Conservation (phyloP, 1,140 invertebrate genomes). For the Drosophila ironensis region DNA sequence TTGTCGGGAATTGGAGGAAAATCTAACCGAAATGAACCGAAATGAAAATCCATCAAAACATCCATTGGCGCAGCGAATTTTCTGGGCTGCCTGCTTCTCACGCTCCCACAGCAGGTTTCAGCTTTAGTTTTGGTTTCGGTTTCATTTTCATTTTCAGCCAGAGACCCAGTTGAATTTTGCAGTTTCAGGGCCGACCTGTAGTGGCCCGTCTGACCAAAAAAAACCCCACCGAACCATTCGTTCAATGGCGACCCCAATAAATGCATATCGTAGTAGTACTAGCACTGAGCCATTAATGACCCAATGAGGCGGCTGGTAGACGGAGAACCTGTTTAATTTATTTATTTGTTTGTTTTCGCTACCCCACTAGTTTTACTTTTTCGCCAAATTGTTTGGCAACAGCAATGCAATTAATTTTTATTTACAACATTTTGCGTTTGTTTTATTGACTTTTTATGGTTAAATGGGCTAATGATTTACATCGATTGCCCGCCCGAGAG, state of each 20-base stretch:
- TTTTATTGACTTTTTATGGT: constrained; percentile 55
- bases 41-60: constrained; percentile 14
- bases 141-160: no score
- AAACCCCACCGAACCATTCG: constrained; percentile 3
- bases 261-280: no score
- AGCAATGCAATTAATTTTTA: constrained; percentile 46
- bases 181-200: constrained; percentile 61
- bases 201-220: constrained; percentile 32
- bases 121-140: no score
- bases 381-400: constrained; percentile 13
- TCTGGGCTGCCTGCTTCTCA: constrained; percentile 19
- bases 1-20: constrained; percentile 13
- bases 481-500: constrained; percentile 17
- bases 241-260: constrained; percentile 56
- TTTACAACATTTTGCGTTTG: constrained; percentile 46
- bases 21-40: background rate
- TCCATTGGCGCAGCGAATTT: background rate
- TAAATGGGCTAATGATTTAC: constrained; percentile 59
- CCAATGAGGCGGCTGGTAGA: constrained; percentile 27
- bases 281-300: constrained; percentile 21
- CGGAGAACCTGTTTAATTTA: constrained; percentile 44
- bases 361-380: constrained; percentile 13
- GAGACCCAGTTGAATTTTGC: background rate
- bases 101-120: no score
- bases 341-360: constrained; percentile 28